Conservation (phyloP, 1,140 invertebrate species). For the Carcinoscorpius rotundicauda region DNA sequence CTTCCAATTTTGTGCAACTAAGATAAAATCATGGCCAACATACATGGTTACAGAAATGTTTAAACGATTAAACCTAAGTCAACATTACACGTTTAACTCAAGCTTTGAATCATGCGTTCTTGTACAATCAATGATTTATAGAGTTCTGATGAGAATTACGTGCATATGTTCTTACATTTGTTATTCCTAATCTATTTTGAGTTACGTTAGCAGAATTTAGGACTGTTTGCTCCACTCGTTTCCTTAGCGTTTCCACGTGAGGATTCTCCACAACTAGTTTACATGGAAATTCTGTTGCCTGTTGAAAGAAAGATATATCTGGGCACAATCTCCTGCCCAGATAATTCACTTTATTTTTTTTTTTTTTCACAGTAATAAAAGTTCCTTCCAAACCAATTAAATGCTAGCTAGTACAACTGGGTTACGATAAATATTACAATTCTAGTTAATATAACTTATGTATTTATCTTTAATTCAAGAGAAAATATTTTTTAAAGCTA, state of each 20-base stretch:
- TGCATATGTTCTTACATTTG: slow-evolving; percentile 9
- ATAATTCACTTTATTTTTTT: slow-evolving; percentile 1
- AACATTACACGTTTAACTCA: too few species aligned
- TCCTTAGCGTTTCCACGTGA: slow-evolving; percentile 63
- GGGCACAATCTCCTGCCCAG: slow-evolving; percentile 69
- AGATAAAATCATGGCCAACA: too few species aligned
- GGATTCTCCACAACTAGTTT: slow-evolving; percentile 49
- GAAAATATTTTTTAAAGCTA: neutral
- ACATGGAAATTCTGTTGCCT: slow-evolving; percentile 75
- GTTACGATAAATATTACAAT: neutral
- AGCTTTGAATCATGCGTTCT: too few species aligned
- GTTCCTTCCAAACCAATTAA: too few species aligned
- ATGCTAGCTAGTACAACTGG: too few species aligned
- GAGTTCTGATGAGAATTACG: too few species aligned
- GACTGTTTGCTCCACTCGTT: slow-evolving; percentile 70
- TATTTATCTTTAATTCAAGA: neutral
- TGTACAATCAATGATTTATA: too few species aligned
- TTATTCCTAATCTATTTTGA: slow-evolving; percentile 67
- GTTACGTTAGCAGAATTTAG: slow-evolving; percentile 78
- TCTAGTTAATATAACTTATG: neutral
- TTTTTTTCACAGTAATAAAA: neutral
- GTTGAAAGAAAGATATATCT: slow-evolving; percentile 94
- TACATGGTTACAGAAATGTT: too few species aligned
- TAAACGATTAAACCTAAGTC: too few species aligned
- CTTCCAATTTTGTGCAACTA: too few species aligned